phyloP scores from a whole-genome alignment of 2,113 vertebrate species.

The Pterocles burchelli region DNA sequence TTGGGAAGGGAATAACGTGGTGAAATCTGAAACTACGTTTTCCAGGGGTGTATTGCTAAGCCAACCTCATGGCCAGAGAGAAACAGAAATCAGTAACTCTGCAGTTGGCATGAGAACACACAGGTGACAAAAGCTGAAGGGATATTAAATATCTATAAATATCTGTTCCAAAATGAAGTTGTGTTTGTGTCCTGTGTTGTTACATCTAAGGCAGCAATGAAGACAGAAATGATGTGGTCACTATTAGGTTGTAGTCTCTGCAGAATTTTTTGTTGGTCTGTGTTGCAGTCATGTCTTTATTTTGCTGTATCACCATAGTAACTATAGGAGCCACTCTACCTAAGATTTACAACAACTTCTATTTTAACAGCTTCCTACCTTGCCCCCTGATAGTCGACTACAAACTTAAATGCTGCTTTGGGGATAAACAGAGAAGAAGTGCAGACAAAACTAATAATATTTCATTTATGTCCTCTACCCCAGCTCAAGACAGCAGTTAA shows the following conservation, averaged over 20 bases:
- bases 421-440: neutral
- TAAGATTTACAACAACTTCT: neutral
- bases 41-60: neutral
- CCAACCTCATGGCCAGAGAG: neutral
- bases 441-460: neutral
- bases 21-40: neutral
- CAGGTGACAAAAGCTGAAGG: neutral
- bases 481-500: neutral
- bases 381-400: neutral
- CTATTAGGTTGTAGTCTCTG: neutral
- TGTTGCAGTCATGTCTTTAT: neutral
- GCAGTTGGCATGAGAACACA: neutral
- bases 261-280: neutral
- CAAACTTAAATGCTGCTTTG: neutral
- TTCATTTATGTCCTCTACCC: neutral
- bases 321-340: neutral
- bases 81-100: neutral
- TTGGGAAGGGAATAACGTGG: neutral
- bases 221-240: neutral
- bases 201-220: neutral
- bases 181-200: neutral
- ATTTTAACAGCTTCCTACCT: neutral
- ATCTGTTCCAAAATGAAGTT: neutral
- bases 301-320: neutral
- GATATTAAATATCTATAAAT: neutral